These are phyloP conservation scores for Anneissia japonica DNA, from an alignment of 35 echinoderm and acorn worm species.

Conservation along the genomic window DNA sequence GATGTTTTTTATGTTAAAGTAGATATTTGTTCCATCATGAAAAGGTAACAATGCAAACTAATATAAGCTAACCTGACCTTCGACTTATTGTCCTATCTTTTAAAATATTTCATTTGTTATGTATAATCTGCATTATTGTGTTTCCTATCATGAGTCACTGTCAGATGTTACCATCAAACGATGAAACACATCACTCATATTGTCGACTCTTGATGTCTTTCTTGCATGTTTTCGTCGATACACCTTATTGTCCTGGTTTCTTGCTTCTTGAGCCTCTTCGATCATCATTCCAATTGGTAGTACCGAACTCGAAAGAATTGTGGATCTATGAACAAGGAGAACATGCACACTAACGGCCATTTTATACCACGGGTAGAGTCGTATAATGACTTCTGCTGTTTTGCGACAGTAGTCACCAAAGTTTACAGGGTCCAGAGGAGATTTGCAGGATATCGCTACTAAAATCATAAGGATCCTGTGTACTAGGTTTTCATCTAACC, in stretches of 20 bases:
- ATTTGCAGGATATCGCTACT: constrained; percentile 20
- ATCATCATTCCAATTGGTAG: constrained; percentile 50
- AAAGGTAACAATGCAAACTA: constrained; percentile 16
- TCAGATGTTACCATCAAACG: background rate
- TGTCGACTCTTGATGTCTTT: background rate
- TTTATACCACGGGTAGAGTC: constrained; percentile 51
- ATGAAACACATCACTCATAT: background rate
- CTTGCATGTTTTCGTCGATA: constrained; percentile 22
- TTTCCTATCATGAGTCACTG: too few relatives aligned
- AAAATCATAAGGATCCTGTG: constrained; percentile 42
- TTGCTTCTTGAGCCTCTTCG: constrained; percentile 49
- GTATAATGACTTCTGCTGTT: constrained; percentile 32
- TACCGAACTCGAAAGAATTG: constrained; percentile 30
- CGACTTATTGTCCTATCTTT: too few relatives aligned
- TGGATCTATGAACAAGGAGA: constrained; percentile 35
- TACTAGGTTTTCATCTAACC: constrained; percentile 34
- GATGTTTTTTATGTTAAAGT: too few relatives aligned
- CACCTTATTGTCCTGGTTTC: constrained; percentile 51
- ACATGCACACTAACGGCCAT: constrained; percentile 54
- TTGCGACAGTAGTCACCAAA: constrained; percentile 38
- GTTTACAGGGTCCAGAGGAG: constrained; percentile 17
- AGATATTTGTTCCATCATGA: background rate
- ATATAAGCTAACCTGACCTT: too few relatives aligned
- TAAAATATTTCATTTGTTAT: too few relatives aligned
- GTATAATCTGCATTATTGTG: too few relatives aligned